A percentile compares a stretch with the other conserved stretches of the same genome.
phyloP scores from a whole-genome alignment of 2,113 vertebrate genomes.

The Psilopogon haemacephalus region DNA sequence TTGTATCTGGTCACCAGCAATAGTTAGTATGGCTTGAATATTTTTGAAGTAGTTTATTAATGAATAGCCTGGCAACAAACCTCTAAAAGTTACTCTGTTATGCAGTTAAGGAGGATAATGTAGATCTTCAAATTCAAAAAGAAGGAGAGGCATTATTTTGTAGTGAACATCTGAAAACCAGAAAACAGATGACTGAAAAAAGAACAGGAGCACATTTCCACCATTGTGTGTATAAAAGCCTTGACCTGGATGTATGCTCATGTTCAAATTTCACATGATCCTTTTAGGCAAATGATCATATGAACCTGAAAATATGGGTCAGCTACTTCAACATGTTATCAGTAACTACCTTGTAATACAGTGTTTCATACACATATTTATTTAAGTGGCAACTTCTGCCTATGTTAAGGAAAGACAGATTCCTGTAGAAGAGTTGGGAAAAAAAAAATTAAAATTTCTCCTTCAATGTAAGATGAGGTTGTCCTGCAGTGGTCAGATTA shows the following conservation, averaged over 20 bases:
- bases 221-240: background rate
- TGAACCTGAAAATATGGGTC: background rate
- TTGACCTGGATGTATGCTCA: background rate
- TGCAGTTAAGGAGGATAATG: background rate
- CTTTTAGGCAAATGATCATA: background rate
- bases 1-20: background rate
- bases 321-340: background rate
- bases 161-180: background rate
- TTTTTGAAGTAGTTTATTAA: background rate
- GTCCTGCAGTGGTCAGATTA: conserved; percentile 68
- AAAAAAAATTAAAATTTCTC: conserved; percentile 1
- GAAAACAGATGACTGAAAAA: background rate
- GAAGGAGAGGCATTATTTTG: background rate
- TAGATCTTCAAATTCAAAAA: background rate
- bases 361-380: conserved; percentile 56
- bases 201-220: background rate
- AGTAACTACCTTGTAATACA: conserved; percentile 20
- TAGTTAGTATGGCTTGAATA: background rate
- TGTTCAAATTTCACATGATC: background rate
- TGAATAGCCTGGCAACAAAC: background rate
- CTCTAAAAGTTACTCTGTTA: background rate
- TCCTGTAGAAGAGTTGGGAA: conserved; percentile 12
- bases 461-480: conserved; percentile 70
- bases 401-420: conserved; percentile 55
- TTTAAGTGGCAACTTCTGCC: background rate